These are phyloP conservation scores for Mythimna impura DNA, from an alignment of 2,888 invertebrate species.

Conservation along the genomic window DNA sequence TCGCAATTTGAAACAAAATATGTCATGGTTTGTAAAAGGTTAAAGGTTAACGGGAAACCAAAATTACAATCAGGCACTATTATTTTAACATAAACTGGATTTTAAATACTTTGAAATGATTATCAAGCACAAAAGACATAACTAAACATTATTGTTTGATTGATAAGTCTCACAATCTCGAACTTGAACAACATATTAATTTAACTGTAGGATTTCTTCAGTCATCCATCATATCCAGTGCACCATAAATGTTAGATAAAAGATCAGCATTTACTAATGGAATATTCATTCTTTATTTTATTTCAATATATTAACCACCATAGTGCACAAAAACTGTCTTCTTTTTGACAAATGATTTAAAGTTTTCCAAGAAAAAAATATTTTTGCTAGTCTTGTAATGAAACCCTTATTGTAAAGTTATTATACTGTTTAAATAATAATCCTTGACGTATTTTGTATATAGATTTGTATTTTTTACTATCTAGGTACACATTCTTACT, in stretches of 20 bases:
- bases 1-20: background rate
- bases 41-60: background rate
- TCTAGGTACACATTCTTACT: background rate
- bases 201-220: slow-evolving; percentile 2
- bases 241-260: slow-evolving; percentile 4
- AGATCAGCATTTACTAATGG: background rate
- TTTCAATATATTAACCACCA: background rate
- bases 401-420: background rate
- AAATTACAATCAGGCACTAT: slow-evolving; percentile 4
- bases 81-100: background rate
- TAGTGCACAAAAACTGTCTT: background rate
- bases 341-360: background rate
- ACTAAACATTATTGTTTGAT: background rate
- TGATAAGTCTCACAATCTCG: background rate
- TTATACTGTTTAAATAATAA: background rate
- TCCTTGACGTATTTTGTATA: background rate
- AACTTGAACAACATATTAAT: background rate
- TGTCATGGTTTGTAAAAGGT: background rate
- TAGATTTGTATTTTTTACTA: background rate
- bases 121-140: background rate
- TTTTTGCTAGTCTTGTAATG: background rate
- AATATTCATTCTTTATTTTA: background rate
- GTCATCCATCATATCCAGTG: background rate
- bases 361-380: background rate
- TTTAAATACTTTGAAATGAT: background rate